Conservation (phyloP, 2,888 invertebrate genomes). For the Sinhomidia bicolor region DNA sequence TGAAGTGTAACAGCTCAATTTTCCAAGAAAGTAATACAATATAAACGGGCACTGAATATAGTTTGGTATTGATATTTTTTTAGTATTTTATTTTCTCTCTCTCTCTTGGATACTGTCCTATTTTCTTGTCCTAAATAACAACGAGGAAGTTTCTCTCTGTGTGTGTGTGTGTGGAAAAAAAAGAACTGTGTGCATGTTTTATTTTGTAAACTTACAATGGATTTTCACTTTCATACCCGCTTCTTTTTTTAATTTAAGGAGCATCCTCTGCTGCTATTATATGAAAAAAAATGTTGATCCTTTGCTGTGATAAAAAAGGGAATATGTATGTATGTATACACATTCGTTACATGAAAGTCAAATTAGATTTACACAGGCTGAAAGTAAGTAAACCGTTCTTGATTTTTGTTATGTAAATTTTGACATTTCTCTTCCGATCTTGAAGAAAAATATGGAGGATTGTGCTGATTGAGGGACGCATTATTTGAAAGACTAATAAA, state of each 20-base stretch:
- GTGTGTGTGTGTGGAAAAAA: no score
- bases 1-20: conserved; percentile 61
- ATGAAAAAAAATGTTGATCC: background rate
- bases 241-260: conserved; percentile 31
- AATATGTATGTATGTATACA: no score
- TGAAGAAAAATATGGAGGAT: background rate
- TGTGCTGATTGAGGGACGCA: background rate
- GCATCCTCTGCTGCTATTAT: background rate
- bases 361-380: background rate
- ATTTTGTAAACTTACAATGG: background rate
- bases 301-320: background rate
- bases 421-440: no score
- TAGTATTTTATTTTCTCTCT: background rate
- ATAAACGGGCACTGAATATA: conserved; percentile 10
- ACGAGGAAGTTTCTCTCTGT: background rate
- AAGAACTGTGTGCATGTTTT: background rate
- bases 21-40: conserved; percentile 22
- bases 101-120: conserved; percentile 29
- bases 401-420: background rate
- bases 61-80: conserved; percentile 30
- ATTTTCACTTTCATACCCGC: background rate
- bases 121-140: conserved; percentile 19
- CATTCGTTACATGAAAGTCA: background rate
- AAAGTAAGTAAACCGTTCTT: background rate
- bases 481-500: background rate